Percentiles rank a stretch among this genome's conserved stretches.
Evolutionary conservation across 1,140 invertebrate species (phyloP).

Genomic region (Streblospio benedicti): DNA sequence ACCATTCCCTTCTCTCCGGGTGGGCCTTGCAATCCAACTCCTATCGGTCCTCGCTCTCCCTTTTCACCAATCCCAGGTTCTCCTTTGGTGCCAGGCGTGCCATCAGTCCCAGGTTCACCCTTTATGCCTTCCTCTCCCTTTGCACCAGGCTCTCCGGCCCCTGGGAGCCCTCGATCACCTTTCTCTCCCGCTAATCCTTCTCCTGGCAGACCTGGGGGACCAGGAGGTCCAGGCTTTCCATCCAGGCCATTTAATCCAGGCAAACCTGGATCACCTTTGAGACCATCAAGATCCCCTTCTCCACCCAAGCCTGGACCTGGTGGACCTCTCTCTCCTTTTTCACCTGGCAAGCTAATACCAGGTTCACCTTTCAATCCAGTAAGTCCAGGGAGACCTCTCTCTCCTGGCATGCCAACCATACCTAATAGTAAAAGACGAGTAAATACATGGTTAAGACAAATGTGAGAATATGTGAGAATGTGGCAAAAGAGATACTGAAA

Average conservation of each 20-base stretch:
- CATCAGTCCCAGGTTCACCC: constrained; percentile 8
- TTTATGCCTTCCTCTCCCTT: neutral
- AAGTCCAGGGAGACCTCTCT: neutral
- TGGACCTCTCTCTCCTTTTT: neutral
- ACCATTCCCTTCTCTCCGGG: neutral
- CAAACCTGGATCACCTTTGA: neutral
- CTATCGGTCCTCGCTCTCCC: constrained; percentile 6
- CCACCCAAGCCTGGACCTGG: neutral
- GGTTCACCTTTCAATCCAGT: neutral
- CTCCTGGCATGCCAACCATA: neutral
- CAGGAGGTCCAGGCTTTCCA: neutral
- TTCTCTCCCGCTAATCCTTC: constrained; percentile 6
- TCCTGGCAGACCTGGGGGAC: constrained; percentile 5
- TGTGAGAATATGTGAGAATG: no score
- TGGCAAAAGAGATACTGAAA: no score
- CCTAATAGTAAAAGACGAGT: no score
- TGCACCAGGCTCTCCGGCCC: constrained; percentile 3
- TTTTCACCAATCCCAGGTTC: constrained; percentile 11
- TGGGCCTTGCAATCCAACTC: neutral
- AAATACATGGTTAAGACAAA: no score
- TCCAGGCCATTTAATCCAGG: neutral
- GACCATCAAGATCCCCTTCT: neutral
- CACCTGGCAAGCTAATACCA: neutral
- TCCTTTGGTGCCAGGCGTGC: no score
- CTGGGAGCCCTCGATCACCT: constrained; percentile 9